Evolutionary conservation across 2,888 invertebrate genomes (phyloP), one percentile per base, ranked within the genome.

Genomic region (Flexamia atlantica): DNA sequence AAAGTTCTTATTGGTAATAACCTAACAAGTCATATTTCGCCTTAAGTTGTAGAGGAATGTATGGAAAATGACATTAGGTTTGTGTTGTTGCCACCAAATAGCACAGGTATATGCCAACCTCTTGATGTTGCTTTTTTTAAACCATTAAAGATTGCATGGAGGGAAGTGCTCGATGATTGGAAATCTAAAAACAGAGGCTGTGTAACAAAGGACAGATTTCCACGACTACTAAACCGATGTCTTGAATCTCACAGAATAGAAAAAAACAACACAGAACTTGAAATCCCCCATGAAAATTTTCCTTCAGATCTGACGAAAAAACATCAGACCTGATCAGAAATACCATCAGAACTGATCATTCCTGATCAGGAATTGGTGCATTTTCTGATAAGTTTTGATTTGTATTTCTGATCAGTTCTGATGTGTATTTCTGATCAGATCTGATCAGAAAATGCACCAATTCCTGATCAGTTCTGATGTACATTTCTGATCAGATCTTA

Each of bases 1-100:
- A 81, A 84, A 53, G 84, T 81, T 30, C n/a, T 89, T n/a, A 86
- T 90, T 74, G 89, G 89, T 9, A 88, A 90, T 84, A 89, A 89
- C 85, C 79, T 89, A 17, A 53, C 86, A 5, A 85, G 85, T 28
- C 89, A 89, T 76, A 70, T 88, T 28, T 85, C 84, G 72, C 70
- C 74, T 30, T 40, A 12, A 25, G 86, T 89, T 70, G 46, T 89
- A 10, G 32, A 82, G 7, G 30, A 70, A 42, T 82, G 70, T 46
- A 70, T 14, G 4, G 23, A 70, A 36, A 87, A 89, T 85, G 87
- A 89, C 85, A 89, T 90, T 82, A 85, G 82, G 28, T 90, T 90
- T 42, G 53, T 90, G 70, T 88, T 86, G 84, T 85, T 90, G 32
- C 89, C 89, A 42, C 87, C 89, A 36, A 89, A 89, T 84, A 86